Base-by-base conservation (phyloP, 2,797 vertebrate species). In the Sparus aurata region DNA sequence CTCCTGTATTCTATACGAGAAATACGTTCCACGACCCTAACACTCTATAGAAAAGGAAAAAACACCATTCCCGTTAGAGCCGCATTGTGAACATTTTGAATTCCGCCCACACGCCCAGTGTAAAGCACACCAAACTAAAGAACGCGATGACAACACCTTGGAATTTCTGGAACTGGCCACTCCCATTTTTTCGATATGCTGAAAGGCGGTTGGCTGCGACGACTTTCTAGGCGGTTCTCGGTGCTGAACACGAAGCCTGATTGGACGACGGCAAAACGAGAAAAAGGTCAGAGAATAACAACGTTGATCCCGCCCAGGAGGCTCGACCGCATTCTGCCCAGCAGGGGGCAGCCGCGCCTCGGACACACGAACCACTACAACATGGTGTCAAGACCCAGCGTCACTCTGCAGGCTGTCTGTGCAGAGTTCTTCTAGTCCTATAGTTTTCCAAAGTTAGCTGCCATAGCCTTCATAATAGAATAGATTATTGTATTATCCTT, bases 121-220 rank as follows among this genome's bases (percentile, higher is more conserved):
- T 78, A 61, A 75, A 84, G 85, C 79, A 88, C 83, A 77, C 82
- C 73, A 83, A 81, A 73, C 81, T 82, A 62, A 88, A 71, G 69
- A 87, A 87, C 87, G 85, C 85, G 69, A 92, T 91, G 93, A 93
- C 94, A 93, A 93, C 93, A 90, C 90, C 87, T 85, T 73, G 82
- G 86, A 88, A 89, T 91, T 83, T 91, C 87, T 86, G 75, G 49
- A 34, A 30, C 59, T 87, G 6, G 10, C 75, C 58, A 86, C 91
- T 86, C 94, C 89, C 62, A 30, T 3, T 67, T 80, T 17, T 3
- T 3, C 11, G 27, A 7, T 43, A 20, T 46, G 1, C 57, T 11
- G n/a, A 15, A 69, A 43, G 0, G 1, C 3, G 17, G 93, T 93
- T 94, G 92, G 93, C 20, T 55, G 3, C 0, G 0, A 0, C 0